Base-by-base conservation (phyloP, 2,888 invertebrate species). In the Drosophila peninsularis region DNA sequence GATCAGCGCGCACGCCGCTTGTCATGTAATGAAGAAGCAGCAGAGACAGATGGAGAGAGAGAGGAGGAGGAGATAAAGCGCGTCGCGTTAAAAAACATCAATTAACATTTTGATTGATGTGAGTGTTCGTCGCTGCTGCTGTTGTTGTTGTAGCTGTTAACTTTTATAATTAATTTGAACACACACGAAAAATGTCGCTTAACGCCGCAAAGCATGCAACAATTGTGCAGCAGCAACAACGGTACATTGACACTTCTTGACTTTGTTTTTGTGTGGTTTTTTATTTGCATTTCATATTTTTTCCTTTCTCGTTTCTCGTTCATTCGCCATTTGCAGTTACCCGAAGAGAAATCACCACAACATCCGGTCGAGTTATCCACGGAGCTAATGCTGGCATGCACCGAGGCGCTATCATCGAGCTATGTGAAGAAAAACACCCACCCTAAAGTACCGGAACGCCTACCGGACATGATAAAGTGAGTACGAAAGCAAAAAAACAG, bases 391-490 rank as follows among this genome's bases (percentile, higher is more conserved):
- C 78, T 93, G 77, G 93, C 92, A 47, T 92, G 92, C 78, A 92
- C 92, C 61, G 93, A 93, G 86, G 92, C 92, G 77, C 87, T 93
- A 71, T 92, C 92, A 68, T 90, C 92, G 74, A 91, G 90, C 78
- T 92, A 92, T 78, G 85, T 91, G 60, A 91, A 92, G 89, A 91
- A 92, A 80, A 90, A 90, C 85, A 90, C 91, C 90, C 91, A 92
- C 90, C 92, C 92, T 76, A 91, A 92, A 89, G 91, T 93, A 77
- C 78, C 90, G 91, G 92, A 92, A 92, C 93, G 93, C 91, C 92
- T 93, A 90, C 92, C 92, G 84, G 92, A 93, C 90, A 80, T 92
- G 81, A 91, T 93, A 90, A 92, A 92, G 92, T 93, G 88, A 92
- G 92, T 92, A 75, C 64, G 69, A 71, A 54, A 41, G 14, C 36